These are phyloP conservation scores for Schizothorax lantsangensis DNA, from an alignment of 2,797 vertebrate genomes.

Conservation along the genomic window DNA sequence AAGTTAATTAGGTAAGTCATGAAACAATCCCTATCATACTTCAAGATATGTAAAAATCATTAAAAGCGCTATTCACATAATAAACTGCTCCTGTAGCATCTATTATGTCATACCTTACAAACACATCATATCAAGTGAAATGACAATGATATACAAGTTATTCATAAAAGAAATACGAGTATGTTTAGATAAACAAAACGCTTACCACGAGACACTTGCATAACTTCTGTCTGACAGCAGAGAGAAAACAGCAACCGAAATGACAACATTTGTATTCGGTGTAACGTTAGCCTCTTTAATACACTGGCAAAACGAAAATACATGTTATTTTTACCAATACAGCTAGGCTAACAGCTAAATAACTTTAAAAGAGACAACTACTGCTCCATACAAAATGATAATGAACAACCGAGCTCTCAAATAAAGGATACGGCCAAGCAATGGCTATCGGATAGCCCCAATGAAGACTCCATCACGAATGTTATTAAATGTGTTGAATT, in stretches of 20 bases:
- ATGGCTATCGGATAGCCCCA: constrained; percentile 69
- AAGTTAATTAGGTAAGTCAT: background rate
- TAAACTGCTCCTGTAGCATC: background rate
- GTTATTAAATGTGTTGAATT: constrained; percentile 5
- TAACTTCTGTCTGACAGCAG: background rate
- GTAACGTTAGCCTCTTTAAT: background rate
- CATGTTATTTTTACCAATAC: background rate
- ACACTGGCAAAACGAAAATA: background rate
- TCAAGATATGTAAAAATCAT: background rate
- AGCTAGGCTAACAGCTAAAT: constrained; percentile 31
- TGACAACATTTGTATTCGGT: background rate
- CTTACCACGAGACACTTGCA: background rate
- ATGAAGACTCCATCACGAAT: constrained; percentile 72
- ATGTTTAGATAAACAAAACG: background rate
- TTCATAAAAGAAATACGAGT: background rate
- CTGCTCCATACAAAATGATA: background rate
- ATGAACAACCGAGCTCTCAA: background rate
- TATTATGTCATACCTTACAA: background rate
- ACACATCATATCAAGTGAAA: constrained; percentile 6
- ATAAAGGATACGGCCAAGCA: constrained; percentile 83
- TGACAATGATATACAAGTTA: background rate
- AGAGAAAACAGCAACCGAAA: background rate
- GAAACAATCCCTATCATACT: background rate
- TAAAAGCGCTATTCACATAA: background rate
- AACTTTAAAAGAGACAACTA: background rate